Evolutionary conservation across 2,113 vertebrate genomes (phyloP), one percentile per base, ranked within the genome.

Genomic region (Eurypyga helias): DNA sequence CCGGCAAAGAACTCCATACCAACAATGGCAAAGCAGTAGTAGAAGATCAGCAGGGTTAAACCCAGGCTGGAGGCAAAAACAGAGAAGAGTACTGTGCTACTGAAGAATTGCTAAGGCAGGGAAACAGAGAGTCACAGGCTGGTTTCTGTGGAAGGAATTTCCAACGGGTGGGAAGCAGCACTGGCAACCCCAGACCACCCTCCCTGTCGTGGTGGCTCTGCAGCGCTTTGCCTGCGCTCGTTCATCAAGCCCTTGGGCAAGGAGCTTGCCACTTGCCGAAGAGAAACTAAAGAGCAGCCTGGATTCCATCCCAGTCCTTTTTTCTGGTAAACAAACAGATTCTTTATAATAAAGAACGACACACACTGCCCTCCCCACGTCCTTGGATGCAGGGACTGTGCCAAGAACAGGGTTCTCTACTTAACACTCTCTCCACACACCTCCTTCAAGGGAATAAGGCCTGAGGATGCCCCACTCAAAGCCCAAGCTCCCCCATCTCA

Each of bases 1-100:
- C 98, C 99, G 20, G 98, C 99, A 48, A 99, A 99, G 98, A 99
- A 99, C 95, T 99, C 99, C 99, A 99, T 99, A 93, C 99, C 99
- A 89, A 99, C 98, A 14, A 99, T 99, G 96, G 99, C 99, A 87
- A 99, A 99, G 82, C 99, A 99, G 75, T 99, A 99, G 97, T 99
- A 99, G 97, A 99, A 99, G 97, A 99, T 99, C 87, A 99, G 99
- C 92, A 99, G 97, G 7, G 99, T 99, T 93, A 99, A 98, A 41
- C 99, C 99, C 85, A 99, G 98, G 97, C 99, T 99, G 95, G 57
- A 96, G 91, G 81, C 72, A 97, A 60, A 92, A 96, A 34, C 91
- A 84, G 67, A 92, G 62, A 76, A 76, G 75, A 49, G 34, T 21
- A 83, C 60, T 70, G 64, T 93, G 64, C 81, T 91, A 49, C 65